Evolutionary conservation across 2,888 invertebrate species (phyloP).

Genomic region (Euproctis similis): DNA sequence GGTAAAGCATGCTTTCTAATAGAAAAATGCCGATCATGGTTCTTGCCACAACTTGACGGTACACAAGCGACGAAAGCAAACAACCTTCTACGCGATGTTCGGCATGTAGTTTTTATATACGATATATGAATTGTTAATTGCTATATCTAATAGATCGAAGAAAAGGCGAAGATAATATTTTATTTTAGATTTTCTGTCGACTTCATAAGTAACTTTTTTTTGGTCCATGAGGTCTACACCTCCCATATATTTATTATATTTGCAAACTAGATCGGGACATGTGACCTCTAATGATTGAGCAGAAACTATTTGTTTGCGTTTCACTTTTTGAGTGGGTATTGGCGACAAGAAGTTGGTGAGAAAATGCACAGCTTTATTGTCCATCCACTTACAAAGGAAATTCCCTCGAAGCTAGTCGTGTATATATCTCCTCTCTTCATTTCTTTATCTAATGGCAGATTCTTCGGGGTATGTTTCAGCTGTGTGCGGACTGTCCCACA

Average conservation of each 20-base stretch:
- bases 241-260: too few relatives aligned
- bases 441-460: neutral
- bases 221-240: conserved; percentile 2
- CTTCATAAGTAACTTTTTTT: neutral
- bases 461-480: neutral
- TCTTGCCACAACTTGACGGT: neutral
- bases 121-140: neutral
- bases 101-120: neutral
- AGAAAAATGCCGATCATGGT: neutral
- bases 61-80: neutral
- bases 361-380: conserved; percentile 2
- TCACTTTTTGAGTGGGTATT: neutral
- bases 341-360: conserved; percentile 1
- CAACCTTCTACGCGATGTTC: neutral
- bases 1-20: neutral
- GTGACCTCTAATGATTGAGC: neutral
- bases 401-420: conserved; percentile 2
- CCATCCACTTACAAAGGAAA: conserved; percentile 4
- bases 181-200: conserved; percentile 1
- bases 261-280: neutral
- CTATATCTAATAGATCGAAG: conserved; percentile 1
- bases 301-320: neutral
- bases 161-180: conserved; percentile 1
- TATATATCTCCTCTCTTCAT: conserved; percentile 2
- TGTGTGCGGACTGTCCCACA: neutral